Base-by-base conservation (phyloP, 2,888 invertebrate species). In the Loripinus fragilis region DNA sequence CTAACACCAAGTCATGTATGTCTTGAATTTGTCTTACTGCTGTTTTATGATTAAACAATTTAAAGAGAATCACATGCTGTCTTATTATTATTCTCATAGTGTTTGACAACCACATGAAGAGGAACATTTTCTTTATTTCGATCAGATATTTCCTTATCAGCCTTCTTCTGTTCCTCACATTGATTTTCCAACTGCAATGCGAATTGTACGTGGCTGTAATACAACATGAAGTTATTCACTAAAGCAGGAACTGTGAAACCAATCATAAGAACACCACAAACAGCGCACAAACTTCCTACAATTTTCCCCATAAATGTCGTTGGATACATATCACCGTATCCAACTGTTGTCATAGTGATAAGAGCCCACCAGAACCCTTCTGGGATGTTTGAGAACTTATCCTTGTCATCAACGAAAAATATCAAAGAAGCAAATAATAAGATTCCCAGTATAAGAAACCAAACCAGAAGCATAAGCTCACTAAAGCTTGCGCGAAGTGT, bases 301-400 rank as follows among this genome's bases (percentile, higher is more conserved):
- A 92, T 20, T 74, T 90, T 88, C 1, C 92, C 91, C 23, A 79
- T 48, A 0, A 70, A 52, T 5, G 89, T 89, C 17, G 64, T 78
- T 0, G 92, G 92, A 38, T 88, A 87, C 88, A 91, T 89, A 68
- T 92, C 92, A 0, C 92, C 92, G 81, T 92, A 92, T 0, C 92
- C 92, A 10, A 92, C 91, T 0, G 92, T 91, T 42, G 92, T 92
- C 91, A 92, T 91, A 71, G 92, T 92, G 25, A 92, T 87, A 8
- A 92, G 73, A 0, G 91, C 90, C 91, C 91, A 92, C 92, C 92
- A 92, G 69, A 92, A 90, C 3, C 85, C 83, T 42, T 89, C 85
- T 0, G 91, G 92, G 42, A 92, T 91, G 74, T 87, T 88, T 8
- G 81, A 81, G 71, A 91, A 90, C 1, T 80, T 82, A 0, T 76